A percentile compares a stretch with the other conserved stretches of the same genome.
Conservation (phyloP, 2,888 invertebrate genomes). For the Agrochola circellaris region DNA sequence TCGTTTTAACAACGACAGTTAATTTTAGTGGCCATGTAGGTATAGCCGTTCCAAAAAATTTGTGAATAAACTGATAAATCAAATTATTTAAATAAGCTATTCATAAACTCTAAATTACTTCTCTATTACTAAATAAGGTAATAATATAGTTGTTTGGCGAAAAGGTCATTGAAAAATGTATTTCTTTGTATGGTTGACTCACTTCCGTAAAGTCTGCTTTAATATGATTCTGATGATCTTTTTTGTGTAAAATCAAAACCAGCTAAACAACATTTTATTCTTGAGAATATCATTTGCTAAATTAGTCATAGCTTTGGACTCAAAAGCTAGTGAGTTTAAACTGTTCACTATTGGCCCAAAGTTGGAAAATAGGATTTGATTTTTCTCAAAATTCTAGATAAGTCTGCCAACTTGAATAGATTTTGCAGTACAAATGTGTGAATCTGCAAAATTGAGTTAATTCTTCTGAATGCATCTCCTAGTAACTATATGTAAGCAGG, state of each 20-base stretch:
- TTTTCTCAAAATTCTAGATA: not conserved
- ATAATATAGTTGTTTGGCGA: conserved; percentile 39
- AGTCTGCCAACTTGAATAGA: not conserved
- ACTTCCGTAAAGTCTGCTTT: conserved; percentile 55
- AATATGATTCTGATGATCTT: conserved; percentile 38
- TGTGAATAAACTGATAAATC: not conserved
- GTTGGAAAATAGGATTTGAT: too few relatives aligned
- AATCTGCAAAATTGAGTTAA: too few relatives aligned
- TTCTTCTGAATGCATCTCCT: too few relatives aligned
- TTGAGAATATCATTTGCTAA: conserved; percentile 3
- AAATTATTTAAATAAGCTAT: conserved; percentile 28
- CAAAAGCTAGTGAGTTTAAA: not conserved
- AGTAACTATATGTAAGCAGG: too few relatives aligned
- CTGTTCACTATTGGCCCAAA: not conserved
- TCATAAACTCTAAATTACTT: conserved; percentile 47
- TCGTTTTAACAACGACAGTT: too few relatives aligned
- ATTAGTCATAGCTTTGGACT: conserved; percentile 6
- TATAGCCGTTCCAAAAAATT: not conserved
- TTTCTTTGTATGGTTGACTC: conserved; percentile 49
- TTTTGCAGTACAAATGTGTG: not conserved
- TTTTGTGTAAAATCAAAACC: conserved; percentile 44
- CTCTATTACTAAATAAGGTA: conserved; percentile 56
- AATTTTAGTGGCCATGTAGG: not conserved
- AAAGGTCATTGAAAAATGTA: conserved; percentile 64
- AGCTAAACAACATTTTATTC: conserved; percentile 5